Conservation (phyloP, 2,113 vertebrate genomes). For the Stegostoma tigrinum region DNA sequence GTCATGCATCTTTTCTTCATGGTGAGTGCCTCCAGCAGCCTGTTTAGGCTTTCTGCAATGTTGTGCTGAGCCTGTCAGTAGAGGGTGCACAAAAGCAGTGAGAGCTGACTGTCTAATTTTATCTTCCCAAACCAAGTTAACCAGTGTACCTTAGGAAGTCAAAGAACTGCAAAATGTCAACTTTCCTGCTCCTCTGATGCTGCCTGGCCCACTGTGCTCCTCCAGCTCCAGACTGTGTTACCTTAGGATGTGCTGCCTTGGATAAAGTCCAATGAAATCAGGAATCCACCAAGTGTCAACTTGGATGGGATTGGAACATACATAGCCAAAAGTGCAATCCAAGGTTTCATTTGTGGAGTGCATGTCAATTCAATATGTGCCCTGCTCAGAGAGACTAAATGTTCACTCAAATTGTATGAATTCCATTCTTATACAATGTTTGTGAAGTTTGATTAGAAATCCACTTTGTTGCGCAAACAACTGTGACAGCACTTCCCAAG, state of each 20-base stretch:
- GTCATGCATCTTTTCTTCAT: not conserved
- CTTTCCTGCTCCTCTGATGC: no score
- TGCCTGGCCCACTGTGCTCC: no score
- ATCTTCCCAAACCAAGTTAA: not conserved
- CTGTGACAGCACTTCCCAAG: not conserved
- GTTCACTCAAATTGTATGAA: not conserved
- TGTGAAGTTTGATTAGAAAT: not conserved
- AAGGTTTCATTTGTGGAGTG: not conserved
- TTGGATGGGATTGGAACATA: not conserved
- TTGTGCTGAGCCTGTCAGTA: not conserved
- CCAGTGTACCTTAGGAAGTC: not conserved
- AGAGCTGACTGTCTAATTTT: not conserved
- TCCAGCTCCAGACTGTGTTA: no score
- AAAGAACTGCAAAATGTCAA: no score
- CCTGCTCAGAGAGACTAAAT: not conserved
- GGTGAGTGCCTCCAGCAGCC: not conserved
- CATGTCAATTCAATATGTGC: not conserved
- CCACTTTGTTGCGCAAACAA: not conserved
- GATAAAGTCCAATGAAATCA: not conserved
- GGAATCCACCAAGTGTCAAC: not conserved
- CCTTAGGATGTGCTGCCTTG: not conserved
- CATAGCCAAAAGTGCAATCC: not conserved
- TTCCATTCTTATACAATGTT: not conserved
- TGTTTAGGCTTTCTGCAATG: not conserved
- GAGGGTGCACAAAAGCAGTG: slow-evolving; percentile 31